Evolutionary conservation across 2,888 invertebrate species (phyloP), one percentile per base, ranked within the genome.

Genomic region (Himalopsyche tibetana): DNA sequence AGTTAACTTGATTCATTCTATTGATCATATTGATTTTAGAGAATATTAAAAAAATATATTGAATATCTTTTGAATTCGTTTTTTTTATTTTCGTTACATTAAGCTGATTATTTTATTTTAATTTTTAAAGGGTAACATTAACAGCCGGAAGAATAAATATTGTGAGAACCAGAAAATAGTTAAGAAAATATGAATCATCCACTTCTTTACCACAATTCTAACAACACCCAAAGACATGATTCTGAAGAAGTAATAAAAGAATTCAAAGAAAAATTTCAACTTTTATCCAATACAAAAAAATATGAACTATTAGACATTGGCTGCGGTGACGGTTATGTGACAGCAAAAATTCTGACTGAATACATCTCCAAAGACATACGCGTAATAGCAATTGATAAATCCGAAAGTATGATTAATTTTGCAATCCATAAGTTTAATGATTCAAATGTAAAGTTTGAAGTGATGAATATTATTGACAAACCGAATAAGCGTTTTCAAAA

Each of bases 291-390:
- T 2, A 28, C 28, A 28, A 28, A 28, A 3, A 56, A 19, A 19
- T 63, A 6, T 63, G 63, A 63, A 19, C 28, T 63, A 8, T 63
- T 63, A 11, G 63, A 63, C 19, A 63, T 63, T 19, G 63, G 63
- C 19, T 63, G 63, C 63, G 63, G 63, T n/a, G 63, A 63, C 8
- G 63, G 63, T 19, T 63, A 63, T 63, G 63, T 63, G 12, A 63
- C 63, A 19, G 28, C 19, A 4, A 63, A 19, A 11, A 63, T 63
- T 28, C 15, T 63, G 11, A 5, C 2, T 19, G 19, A 63, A 19
- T 19, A 63, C 15, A 63, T 63, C 19, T 19, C 63, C 63, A 63
- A 63, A 63, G 28, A 63, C 19, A 28, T 63, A 19, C 63, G 19
- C 8, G 11, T 63, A 19, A 63, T 19, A 2, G 63, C 19, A 63